Base-by-base conservation (phyloP, 1,140 invertebrate species). In the Coptotermes formosanus region DNA sequence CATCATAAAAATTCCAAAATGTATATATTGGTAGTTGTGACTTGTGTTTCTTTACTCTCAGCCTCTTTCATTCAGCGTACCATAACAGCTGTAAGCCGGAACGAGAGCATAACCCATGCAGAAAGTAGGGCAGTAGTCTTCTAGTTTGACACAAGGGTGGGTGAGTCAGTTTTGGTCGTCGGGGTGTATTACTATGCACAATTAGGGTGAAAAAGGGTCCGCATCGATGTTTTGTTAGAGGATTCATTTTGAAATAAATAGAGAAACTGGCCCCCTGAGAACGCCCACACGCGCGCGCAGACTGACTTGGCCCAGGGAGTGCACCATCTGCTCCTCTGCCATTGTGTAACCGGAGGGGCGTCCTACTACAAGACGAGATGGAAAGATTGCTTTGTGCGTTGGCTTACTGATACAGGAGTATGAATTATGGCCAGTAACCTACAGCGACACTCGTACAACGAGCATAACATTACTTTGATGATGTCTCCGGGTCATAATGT, bases 121-220 rank as follows among this genome's bases (percentile, higher is more conserved):
- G 25, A 69, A 69, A n/a, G 64, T 69, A 30, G 64, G 64, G 64
- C 64, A 69, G 64, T 69, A 69, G 64, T 69, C 23, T 64, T 4
- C 19, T 25, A 6, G 59, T 16, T 23, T 64, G 59, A 69, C 64
- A 12, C n/a, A 69, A n/a, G 64, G n/a, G 64, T 1, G 64, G 25
- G 64, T 69, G 64, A 69, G 25, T 69, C 64, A 69, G 64, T 69
- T 69, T 69, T 69, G n/a, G 64, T 69, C n/a, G 64, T 21, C 25
- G 64, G 64, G 64, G 64, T 69, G 64, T 69, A 69, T 69, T 69
- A 69, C 64, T 69, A 69, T 69, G 21, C 64, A 69, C n/a, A 69
- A 69, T 69, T 69, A 69, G 64, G 64, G 64, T 69, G 23, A 9
- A 55, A 55, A 16, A 19, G 52, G 52, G 52, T 8, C 8, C 2